Evolutionary conservation across 2,797 vertebrate species (phyloP).

Genomic region (Luscinia luscinia): DNA sequence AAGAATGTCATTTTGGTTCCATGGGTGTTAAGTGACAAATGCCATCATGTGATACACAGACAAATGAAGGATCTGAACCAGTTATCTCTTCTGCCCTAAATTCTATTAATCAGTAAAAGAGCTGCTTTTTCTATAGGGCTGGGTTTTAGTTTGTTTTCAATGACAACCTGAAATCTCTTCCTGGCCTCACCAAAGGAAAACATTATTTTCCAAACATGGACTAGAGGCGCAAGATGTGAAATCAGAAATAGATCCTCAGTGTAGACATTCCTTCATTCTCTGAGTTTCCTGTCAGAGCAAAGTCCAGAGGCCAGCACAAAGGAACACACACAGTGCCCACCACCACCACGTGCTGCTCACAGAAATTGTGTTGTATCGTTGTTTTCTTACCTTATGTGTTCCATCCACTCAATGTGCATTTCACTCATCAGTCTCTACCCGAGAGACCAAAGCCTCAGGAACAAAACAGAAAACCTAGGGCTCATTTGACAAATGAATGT

Average conservation of each 20-base stretch:
- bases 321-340: background rate
- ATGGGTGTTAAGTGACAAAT: background rate
- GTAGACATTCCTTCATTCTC: background rate
- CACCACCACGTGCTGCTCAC: background rate
- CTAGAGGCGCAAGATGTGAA: background rate
- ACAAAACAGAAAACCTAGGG: background rate
- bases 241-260: background rate
- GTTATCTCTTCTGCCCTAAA: background rate
- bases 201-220: background rate
- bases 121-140: background rate
- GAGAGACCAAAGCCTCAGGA: background rate
- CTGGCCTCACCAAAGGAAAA: background rate
- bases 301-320: background rate
- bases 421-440: background rate
- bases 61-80: background rate
- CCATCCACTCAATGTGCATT: background rate
- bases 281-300: background rate
- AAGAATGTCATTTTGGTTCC: background rate
- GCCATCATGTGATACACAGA: background rate
- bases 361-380: rapidly evolving
- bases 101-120: background rate
- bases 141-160: background rate
- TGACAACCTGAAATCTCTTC: background rate
- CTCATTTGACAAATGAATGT: background rate
- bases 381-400: background rate